phyloP scores from a whole-genome alignment of 2,888 invertebrate genomes.

The Anoncus sp. region DNA sequence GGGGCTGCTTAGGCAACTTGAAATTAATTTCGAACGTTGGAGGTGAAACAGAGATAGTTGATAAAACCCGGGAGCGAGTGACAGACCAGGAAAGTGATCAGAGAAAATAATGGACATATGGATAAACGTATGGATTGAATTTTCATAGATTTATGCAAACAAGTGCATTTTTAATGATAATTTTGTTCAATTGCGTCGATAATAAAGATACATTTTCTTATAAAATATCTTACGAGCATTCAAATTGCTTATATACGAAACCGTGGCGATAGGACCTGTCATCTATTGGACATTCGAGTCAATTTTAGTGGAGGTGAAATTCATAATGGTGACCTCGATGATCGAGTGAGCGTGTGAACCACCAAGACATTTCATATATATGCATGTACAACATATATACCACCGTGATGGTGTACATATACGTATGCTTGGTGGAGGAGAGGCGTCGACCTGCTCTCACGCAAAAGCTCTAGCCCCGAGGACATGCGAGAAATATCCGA shows the following conservation, averaged over 20 bases:
- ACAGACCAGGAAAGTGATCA: conserved; percentile 17
- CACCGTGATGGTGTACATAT: conserved; percentile 27
- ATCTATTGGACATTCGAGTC: no score
- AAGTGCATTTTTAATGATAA: background rate
- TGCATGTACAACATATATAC: background rate
- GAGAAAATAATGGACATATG: background rate
- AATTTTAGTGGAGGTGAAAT: background rate
- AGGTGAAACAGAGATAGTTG: conserved; percentile 52
- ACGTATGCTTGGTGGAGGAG: conserved; percentile 16
- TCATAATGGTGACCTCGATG: background rate
- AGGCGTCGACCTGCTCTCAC: conserved; percentile 42
- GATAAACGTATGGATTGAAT: conserved; percentile 2
- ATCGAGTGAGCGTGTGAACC: conserved; percentile 7
- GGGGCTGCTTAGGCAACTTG: conserved; percentile 78
- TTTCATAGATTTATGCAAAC: background rate
- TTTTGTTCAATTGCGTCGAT: background rate
- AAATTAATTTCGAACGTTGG: conserved; percentile 80
- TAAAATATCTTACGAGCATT: background rate
- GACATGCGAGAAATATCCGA: conserved; percentile 59
- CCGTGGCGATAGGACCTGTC: no score
- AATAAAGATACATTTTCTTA: background rate
- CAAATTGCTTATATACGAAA: no score
- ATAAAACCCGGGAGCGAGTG: background rate
- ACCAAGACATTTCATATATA: background rate
- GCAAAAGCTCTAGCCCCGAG: conserved; percentile 55